A percentile compares a stretch with the other conserved stretches of the same genome.
These are phyloP conservation scores for Glaucopsyche alexis DNA, from an alignment of 2,888 invertebrate genomes.

Conservation along the genomic window DNA sequence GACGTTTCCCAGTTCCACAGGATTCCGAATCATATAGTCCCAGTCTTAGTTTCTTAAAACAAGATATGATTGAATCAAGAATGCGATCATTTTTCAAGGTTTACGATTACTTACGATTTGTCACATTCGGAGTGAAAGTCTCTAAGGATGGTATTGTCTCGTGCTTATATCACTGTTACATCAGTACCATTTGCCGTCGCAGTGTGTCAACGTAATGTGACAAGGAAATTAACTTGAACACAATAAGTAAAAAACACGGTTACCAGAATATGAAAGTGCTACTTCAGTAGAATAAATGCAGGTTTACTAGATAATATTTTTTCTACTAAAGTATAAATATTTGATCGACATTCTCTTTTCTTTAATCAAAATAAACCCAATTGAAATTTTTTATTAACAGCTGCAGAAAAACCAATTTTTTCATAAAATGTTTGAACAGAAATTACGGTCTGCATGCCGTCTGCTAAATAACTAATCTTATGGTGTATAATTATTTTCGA, in stretches of 20 bases:
- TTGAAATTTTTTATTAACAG: no score
- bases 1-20: no score
- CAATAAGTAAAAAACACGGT: conserved; percentile 13
- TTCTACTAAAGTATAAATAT: no score
- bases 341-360: no score
- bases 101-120: background rate
- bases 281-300: background rate
- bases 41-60: no score
- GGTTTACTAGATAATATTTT: background rate
- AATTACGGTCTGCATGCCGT: no score
- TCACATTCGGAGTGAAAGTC: conserved; percentile 21
- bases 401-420: no score
- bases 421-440: no score
- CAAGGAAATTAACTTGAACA: conserved; percentile 26
- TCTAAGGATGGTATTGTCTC: conserved; percentile 7
- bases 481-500: no score
- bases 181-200: conserved; percentile 1
- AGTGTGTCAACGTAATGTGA: conserved; percentile 16
- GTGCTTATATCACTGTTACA: conserved; percentile 19
- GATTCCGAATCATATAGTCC: no score
- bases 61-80: background rate
- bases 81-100: background rate
- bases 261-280: background rate
- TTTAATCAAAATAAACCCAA: background rate
- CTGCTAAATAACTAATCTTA: no score